Base-by-base conservation (phyloP, 2,113 vertebrate species). In the Campylorhamphus procurvoides region DNA sequence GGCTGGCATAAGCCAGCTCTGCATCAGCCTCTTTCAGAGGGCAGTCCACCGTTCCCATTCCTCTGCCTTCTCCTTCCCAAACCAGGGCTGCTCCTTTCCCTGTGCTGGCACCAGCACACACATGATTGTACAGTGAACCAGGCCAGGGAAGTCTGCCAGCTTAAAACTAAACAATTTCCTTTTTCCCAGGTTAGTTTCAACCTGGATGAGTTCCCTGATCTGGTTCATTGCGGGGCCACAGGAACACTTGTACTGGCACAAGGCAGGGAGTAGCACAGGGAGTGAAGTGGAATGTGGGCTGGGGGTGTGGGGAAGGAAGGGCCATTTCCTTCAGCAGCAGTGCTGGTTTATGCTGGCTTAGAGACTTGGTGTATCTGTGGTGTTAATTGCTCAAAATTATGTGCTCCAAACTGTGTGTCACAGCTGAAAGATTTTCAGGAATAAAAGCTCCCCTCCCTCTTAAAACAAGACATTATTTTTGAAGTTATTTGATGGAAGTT, bases 321-420 rank as follows among this genome's bases (percentile, higher is more conserved):
- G 44, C 76, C 44, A 27, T 95, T 97, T 97, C 94, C 93, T 97
- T 68, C 52, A 82, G 73, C 72, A 88, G 94, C 7, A 3, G 23
- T 42, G 63, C 76, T 95, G 80, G 88, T 93, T 95, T 96, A 67
- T 89, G 72, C 93, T 96, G 93, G 83, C 73, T 95, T 64, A 40
- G 77, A 94, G 56, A 68, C 69, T 72, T 75, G 73, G 27, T 78
- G 44, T 89, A 72, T 95, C 91, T 68, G 56, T 84, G 93, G 96
- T 94, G 93, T 96, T 97, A 96, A 94, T 75, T 94, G 75, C 93
- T 88, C 79, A 93, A 94, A 96, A 94, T 92, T 8, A 94, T 87
- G 78, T 63, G 50, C 72, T 94, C 53, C 64, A 75, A 94, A 67
- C 47, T 42, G 33, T 31, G 62, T 83, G 90, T 86, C 79, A 76